Conservation (phyloP, 2,888 invertebrate species). For the Cancer borealis region DNA sequence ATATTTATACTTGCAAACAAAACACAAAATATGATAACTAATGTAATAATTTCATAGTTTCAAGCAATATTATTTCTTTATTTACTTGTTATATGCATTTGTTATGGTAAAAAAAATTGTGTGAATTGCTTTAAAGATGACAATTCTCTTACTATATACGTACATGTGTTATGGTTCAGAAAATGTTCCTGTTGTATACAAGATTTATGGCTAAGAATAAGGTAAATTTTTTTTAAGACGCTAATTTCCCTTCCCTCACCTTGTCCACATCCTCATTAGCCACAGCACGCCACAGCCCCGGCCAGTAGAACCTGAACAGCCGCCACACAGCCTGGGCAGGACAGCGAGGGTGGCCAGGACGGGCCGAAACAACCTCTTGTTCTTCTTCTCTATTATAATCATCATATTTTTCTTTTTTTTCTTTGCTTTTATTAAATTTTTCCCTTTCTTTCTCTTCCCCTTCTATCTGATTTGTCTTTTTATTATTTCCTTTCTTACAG, state of each 20-base stretch:
- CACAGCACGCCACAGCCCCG: conserved; percentile 77
- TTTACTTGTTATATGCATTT: too few relatives aligned
- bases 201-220: too few relatives aligned
- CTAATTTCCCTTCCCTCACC: conserved; percentile 12
- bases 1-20: too few relatives aligned
- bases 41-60: too few relatives aligned
- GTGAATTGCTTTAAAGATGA: too few relatives aligned
- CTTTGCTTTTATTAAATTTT: background rate
- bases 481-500: background rate
- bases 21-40: too few relatives aligned
- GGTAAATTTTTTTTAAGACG: too few relatives aligned
- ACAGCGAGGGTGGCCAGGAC: background rate
- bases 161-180: too few relatives aligned
- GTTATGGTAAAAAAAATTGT: too few relatives aligned
- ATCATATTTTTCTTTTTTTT: background rate
- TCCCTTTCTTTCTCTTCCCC: background rate
- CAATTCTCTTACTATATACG: too few relatives aligned
- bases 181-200: too few relatives aligned
- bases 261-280: conserved; percentile 67
- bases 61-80: too few relatives aligned
- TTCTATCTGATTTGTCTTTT: background rate
- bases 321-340: conserved; percentile 57
- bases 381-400: background rate
- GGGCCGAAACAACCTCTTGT: background rate
- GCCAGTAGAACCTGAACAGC: conserved; percentile 72